Percentiles rank a stretch among this genome's conserved stretches.
These are phyloP conservation scores for Ageneiosus marmoratus DNA, from an alignment of 2,113 vertebrate genomes.

Conservation along the genomic window DNA sequence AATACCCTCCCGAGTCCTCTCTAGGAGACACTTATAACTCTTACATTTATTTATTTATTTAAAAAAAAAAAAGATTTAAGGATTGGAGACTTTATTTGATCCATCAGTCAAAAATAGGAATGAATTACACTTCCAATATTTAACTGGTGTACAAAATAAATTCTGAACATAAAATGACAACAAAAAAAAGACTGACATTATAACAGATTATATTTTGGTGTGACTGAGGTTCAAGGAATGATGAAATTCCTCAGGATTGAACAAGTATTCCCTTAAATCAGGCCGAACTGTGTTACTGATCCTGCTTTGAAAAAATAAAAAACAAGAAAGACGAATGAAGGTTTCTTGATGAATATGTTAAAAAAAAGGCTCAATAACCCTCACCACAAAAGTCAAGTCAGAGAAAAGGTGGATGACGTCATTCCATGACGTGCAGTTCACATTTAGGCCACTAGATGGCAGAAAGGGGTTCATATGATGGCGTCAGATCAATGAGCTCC, in stretches of 20 bases:
- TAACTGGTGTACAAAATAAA: neutral
- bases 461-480: conserved; percentile 20
- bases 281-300: neutral
- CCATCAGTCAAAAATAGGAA: neutral
- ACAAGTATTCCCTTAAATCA: neutral
- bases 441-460: conserved; percentile 44
- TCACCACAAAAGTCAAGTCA: conserved; percentile 4
- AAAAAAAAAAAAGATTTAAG: neutral
- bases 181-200: neutral
- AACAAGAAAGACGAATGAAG: neutral
- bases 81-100: neutral
- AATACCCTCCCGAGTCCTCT: neutral
- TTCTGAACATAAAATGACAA: neutral
- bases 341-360: neutral
- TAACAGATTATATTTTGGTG: neutral
- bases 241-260: neutral
- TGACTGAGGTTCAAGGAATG: neutral
- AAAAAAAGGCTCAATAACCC: neutral
- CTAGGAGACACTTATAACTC: neutral
- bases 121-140: neutral
- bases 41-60: neutral
- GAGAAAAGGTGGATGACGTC: conserved; percentile 46
- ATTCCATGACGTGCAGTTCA: conserved; percentile 11
- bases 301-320: neutral
- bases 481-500: conserved; percentile 13